These are phyloP conservation scores for Pseudococcus jackbeardsleyi DNA, from an alignment of 2,888 invertebrate species.

Conservation along the genomic window DNA sequence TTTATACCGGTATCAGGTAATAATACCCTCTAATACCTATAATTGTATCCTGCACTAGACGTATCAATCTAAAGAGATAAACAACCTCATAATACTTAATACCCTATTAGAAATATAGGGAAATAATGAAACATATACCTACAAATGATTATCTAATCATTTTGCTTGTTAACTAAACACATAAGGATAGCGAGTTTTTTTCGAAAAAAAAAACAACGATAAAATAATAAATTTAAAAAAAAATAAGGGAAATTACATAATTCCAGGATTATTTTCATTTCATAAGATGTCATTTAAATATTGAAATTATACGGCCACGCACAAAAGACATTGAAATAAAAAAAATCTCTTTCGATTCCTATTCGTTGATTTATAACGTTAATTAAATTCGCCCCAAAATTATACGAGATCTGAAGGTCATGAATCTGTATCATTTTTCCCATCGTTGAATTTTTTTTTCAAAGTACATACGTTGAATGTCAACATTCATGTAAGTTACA, in stretches of 20 bases:
- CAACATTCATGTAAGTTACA: neutral
- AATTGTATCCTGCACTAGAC: too few species aligned
- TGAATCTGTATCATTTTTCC: constrained; percentile 23
- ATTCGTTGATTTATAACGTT: constrained; percentile 13
- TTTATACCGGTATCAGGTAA: too few species aligned
- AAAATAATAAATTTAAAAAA: neutral
- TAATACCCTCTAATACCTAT: too few species aligned
- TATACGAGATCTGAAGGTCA: neutral
- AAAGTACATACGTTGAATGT: neutral
- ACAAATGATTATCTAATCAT: neutral
- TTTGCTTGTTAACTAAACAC: neutral
- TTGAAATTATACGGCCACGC: neutral
- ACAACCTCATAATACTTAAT: too few species aligned
- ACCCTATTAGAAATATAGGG: neutral
- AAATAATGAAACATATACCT: neutral
- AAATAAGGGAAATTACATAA: neutral
- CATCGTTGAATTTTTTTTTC: neutral
- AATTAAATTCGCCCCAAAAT: constrained; percentile 21
- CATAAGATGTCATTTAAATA: neutral
- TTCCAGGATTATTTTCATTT: neutral
- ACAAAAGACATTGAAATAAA: neutral
- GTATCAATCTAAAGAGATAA: too few species aligned
- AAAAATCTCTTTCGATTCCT: neutral
- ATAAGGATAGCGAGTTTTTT: constrained; percentile 17
- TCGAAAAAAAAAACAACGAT: neutral